phyloP scores from a whole-genome alignment of 2,113 vertebrate species.

The Rhinopomastus cyanomelas region DNA sequence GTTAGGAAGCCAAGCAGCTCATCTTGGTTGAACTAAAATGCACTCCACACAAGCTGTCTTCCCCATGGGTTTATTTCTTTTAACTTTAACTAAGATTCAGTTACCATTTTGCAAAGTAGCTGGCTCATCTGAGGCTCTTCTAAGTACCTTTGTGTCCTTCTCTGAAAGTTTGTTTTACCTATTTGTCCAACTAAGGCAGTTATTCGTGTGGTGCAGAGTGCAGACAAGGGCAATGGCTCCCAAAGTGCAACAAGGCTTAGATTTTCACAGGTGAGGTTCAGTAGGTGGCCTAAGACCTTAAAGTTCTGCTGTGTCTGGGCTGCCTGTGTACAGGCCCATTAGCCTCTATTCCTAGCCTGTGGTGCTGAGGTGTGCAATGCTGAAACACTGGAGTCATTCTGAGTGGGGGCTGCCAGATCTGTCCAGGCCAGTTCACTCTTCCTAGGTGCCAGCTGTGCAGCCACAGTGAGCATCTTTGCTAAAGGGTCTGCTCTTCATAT shows the following conservation, averaged over 20 bases:
- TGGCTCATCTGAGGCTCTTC: neutral
- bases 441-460: neutral
- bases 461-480: neutral
- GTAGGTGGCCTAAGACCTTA: neutral
- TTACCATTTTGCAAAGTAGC: neutral
- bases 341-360: neutral
- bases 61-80: neutral
- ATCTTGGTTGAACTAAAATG: slow-evolving; percentile 53
- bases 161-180: neutral
- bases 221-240: neutral
- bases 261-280: neutral
- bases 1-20: slow-evolving; percentile 60
- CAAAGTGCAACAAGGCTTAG: neutral
- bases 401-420: neutral
- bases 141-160: neutral
- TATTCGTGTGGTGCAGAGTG: neutral
- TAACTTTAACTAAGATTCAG: neutral
- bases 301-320: neutral
- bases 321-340: neutral
- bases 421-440: neutral
- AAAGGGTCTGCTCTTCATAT: neutral
- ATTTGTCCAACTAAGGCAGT: neutral
- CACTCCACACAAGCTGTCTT: slow-evolving; percentile 2
- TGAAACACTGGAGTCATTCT: neutral
- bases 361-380: neutral